A percentile compares a stretch with the other conserved stretches of the same genome.
Evolutionary conservation across 2,113 vertebrate genomes (phyloP).

Genomic region (Hemiscyllium ocellatum): DNA sequence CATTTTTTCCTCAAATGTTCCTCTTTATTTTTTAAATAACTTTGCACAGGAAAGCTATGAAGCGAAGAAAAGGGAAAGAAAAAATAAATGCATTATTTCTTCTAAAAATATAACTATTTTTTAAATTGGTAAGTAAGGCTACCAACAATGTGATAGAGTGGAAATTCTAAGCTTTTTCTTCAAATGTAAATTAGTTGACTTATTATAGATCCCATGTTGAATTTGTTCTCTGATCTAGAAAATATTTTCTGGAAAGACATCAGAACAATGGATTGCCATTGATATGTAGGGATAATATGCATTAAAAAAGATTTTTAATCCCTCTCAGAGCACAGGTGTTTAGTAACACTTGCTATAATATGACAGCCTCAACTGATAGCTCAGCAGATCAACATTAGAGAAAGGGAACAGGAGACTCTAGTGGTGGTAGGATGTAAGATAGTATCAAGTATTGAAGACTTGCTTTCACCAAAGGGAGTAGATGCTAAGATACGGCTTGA

Average conservation of each 20-base stretch:
- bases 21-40: conserved; percentile 17
- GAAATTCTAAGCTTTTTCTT: not conserved
- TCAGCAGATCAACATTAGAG: not conserved
- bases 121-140: not conserved
- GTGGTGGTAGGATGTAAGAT: not conserved
- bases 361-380: not conserved
- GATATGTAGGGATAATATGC: not conserved
- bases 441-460: not conserved
- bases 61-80: not conserved
- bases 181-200: not conserved
- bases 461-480: not conserved
- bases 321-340: conserved; percentile 24
- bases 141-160: not conserved
- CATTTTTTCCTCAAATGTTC: not conserved
- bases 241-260: not conserved
- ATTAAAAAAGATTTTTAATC: not conserved
- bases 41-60: not conserved
- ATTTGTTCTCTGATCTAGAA: conserved; percentile 29
- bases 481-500: not conserved
- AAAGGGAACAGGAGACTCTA: not conserved
- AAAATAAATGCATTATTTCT: not conserved
- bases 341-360: not conserved
- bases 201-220: not conserved
- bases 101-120: not conserved
- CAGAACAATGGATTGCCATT: not conserved